Percentiles rank a stretch among this genome's conserved stretches.
phyloP scores from a whole-genome alignment of 2,888 invertebrate genomes.

The Poecilobothrus nobilitatus region DNA sequence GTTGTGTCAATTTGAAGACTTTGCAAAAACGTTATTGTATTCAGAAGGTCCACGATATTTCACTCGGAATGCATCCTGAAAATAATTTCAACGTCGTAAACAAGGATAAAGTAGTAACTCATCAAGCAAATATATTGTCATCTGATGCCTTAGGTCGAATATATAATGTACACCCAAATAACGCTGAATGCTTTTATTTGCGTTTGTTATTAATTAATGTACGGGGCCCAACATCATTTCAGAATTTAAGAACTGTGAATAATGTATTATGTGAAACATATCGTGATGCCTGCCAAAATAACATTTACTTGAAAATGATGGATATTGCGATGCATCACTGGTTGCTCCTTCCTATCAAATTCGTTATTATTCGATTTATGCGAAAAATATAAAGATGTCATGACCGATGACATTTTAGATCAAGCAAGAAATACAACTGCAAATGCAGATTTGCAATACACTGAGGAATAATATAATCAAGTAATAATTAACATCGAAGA shows the following conservation, averaged over 20 bases:
- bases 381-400: too few species aligned
- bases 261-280: not conserved
- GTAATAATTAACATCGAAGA: too few species aligned
- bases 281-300: too few species aligned
- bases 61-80: slow-evolving; percentile 32
- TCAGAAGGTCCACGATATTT: slow-evolving; percentile 33
- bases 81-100: slow-evolving; percentile 32
- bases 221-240: slow-evolving; percentile 17
- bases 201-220: slow-evolving; percentile 32
- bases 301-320: too few species aligned
- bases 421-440: too few species aligned
- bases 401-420: too few species aligned
- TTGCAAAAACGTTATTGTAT: slow-evolving; percentile 33
- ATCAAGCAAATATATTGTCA: slow-evolving; percentile 28
- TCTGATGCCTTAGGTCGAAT: slow-evolving; percentile 32
- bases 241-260: not conserved
- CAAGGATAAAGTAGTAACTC: slow-evolving; percentile 29
- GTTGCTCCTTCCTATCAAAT: too few species aligned
- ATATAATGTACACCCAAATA: slow-evolving; percentile 36
- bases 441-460: too few species aligned
- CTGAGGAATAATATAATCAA: too few species aligned
- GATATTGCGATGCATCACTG: too few species aligned
- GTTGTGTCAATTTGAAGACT: slow-evolving; percentile 19
- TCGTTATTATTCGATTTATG: too few species aligned
- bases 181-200: slow-evolving; percentile 34